Evolutionary conservation across 2,888 invertebrate genomes (phyloP), one percentile per base, ranked within the genome.

Genomic region (Scrobipalpa costella): DNA sequence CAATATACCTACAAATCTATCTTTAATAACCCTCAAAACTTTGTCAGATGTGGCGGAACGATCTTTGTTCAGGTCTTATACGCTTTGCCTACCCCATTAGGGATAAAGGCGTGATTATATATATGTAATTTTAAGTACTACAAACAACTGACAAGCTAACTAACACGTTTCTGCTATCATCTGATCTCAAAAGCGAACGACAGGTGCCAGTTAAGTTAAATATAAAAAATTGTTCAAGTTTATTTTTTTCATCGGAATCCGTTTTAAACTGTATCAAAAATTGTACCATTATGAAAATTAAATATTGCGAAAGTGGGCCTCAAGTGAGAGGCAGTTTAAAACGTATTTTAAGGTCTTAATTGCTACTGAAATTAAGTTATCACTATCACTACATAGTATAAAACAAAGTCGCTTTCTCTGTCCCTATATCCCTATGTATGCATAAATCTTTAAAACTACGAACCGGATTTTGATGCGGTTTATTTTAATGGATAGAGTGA

Each of bases 251-350:
- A 55, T 55, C 33, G 34, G 34, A 55, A 52, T 52, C 13, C 55
- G 55, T 15, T 55, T 55, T 34, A 55, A 52, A 55, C 11, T 55
- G 55, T 55, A 55, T 55, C 55, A 55, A 55, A 55, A 55, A 34
- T 34, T n/a, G 52, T 52, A 8, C 17, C 17, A 61, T 17, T 61
- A 52, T 38, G 36, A 33, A 58, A 63, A 59, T 63, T 58, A 59
- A 59, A 40, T 15, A 59, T 63, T 63, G 19, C 52, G 63, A 63
- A 63, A 63, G 50, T 63, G 40, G 63, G n/a, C 27, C 58, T 57
- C 6, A 63, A 63, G 63, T 63, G 63, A 63, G 63, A 63, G 63
- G 63, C 33, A 50, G 19, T 8, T 57, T 9, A 11, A 27, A 11
- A 27, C 27, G 38, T 19, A 17, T 40, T 21, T 58, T 19, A 36